Evolutionary conservation across 1,140 invertebrate species (phyloP).

Genomic region (Hesperophylax magnus): DNA sequence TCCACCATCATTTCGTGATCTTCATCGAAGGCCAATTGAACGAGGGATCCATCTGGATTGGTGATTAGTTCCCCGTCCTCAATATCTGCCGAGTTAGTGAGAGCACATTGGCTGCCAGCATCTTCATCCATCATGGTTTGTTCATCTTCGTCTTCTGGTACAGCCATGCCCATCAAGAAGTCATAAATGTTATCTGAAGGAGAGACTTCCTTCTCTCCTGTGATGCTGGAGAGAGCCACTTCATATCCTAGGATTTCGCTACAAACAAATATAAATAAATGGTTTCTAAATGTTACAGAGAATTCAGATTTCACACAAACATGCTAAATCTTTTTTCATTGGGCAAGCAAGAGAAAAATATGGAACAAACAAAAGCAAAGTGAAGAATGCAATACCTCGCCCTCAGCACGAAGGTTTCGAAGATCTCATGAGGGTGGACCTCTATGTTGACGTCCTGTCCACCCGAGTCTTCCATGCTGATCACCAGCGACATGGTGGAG

Average conservation of each 20-base stretch:
- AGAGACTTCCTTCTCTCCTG: constrained; percentile 44
- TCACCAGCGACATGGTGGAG: constrained; percentile 46
- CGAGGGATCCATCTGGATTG: neutral
- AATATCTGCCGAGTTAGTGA: neutral
- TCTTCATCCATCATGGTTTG: neutral
- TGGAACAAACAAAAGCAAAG: too few species aligned
- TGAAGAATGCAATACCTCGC: constrained; percentile 42
- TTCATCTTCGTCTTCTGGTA: constrained; percentile 39
- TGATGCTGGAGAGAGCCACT: constrained; percentile 39
- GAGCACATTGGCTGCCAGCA: neutral
- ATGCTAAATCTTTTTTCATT: too few species aligned
- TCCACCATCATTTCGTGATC: neutral
- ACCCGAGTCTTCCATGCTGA: constrained; percentile 48
- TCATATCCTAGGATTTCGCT: constrained; percentile 38
- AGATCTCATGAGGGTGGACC: constrained; percentile 46
- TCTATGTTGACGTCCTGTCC: constrained; percentile 51
- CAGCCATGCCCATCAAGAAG: constrained; percentile 43
- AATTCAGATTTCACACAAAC: too few species aligned
- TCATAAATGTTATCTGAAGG: constrained; percentile 50
- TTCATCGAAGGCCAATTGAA: neutral
- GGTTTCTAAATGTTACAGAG: neutral
- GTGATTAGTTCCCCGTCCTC: neutral
- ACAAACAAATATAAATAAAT: neutral
- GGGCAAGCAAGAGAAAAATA: too few species aligned
- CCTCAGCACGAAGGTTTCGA: constrained; percentile 39